phyloP scores from a whole-genome alignment of 2,888 invertebrate genomes.

The Sphecodes monilicornis region DNA sequence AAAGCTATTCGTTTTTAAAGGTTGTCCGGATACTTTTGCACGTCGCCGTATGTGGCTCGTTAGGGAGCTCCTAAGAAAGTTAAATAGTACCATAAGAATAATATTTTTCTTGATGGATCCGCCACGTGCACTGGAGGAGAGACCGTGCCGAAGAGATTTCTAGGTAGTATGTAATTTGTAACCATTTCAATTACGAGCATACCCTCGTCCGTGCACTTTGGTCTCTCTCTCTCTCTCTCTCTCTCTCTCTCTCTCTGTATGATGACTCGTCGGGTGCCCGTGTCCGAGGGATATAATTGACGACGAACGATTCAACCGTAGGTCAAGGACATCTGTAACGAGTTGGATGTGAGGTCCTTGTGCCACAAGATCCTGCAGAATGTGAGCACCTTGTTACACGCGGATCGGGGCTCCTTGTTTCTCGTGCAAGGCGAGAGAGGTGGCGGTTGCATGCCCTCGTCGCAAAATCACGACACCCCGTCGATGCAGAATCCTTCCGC shows the following conservation, averaged over 20 bases:
- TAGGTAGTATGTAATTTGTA: neutral
- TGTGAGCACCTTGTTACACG: conserved; percentile 95
- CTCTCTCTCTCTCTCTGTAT: too few relatives aligned
- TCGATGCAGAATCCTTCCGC: conserved; percentile 45
- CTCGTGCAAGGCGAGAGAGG: conserved; percentile 91
- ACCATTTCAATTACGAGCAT: conserved; percentile 13
- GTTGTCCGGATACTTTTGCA: too few relatives aligned
- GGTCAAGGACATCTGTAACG: conserved; percentile 98
- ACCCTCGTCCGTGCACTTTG: conserved; percentile 7
- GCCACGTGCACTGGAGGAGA: neutral
- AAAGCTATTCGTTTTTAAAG: too few relatives aligned
- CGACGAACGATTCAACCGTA: conserved; percentile 77
- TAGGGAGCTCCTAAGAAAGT: neutral
- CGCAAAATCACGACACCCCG: conserved; percentile 76
- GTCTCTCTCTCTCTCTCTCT: too few relatives aligned
- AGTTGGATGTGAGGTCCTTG: conserved; percentile 95
- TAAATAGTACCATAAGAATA: neutral
- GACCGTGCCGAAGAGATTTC: neutral
- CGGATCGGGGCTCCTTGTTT: conserved; percentile 96
- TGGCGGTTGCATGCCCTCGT: conserved; percentile 82
- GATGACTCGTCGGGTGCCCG: neutral
- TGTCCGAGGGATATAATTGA: neutral
- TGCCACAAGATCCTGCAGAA: conserved; percentile 98
- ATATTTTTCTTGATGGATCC: neutral
- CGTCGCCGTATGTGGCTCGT: too few relatives aligned